These are phyloP conservation scores for Rhinolophus ferrumequinum DNA, from an alignment of 2,113 vertebrate genomes.

Conservation along the genomic window DNA sequence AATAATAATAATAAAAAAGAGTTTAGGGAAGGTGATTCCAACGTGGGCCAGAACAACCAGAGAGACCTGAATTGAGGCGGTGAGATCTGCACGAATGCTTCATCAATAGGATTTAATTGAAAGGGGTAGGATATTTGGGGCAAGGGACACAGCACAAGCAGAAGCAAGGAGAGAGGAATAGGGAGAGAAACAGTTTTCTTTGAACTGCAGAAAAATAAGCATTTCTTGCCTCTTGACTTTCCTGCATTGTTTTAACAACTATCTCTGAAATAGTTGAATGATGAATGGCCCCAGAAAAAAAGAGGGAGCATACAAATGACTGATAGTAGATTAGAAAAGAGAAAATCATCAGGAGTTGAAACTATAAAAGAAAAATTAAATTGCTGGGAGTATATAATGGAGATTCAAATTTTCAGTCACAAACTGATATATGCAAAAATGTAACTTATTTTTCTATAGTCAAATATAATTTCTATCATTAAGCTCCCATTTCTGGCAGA, in stretches of 20 bases:
- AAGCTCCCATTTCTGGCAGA: conserved; percentile 69
- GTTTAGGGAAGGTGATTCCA: neutral
- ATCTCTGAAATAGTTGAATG: conserved; percentile 26
- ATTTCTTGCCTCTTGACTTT: conserved; percentile 26
- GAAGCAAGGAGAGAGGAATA: neutral
- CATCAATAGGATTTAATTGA: conserved; percentile 52
- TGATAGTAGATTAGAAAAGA: conserved; percentile 32
- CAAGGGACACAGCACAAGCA: neutral
- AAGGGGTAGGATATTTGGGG: neutral
- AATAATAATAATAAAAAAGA: no score
- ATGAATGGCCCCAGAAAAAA: neutral
- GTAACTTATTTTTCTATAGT: conserved; percentile 76
- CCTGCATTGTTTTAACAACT: conserved; percentile 43
- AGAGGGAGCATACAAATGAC: conserved; percentile 48
- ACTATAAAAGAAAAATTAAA: conserved; percentile 71
- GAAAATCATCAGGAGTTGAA: conserved; percentile 66
- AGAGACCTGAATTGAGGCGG: neutral
- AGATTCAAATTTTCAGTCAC: conserved; percentile 70
- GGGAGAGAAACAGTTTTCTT: neutral
- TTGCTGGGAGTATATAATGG: conserved; percentile 59
- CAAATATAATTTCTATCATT: conserved; percentile 79
- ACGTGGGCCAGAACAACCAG: neutral
- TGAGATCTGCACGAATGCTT: neutral
- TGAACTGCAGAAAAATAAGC: neutral
- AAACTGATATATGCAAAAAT: conserved; percentile 73